Evolutionary conservation across 2,113 vertebrate genomes (phyloP).

Genomic region (Zapornia atra): DNA sequence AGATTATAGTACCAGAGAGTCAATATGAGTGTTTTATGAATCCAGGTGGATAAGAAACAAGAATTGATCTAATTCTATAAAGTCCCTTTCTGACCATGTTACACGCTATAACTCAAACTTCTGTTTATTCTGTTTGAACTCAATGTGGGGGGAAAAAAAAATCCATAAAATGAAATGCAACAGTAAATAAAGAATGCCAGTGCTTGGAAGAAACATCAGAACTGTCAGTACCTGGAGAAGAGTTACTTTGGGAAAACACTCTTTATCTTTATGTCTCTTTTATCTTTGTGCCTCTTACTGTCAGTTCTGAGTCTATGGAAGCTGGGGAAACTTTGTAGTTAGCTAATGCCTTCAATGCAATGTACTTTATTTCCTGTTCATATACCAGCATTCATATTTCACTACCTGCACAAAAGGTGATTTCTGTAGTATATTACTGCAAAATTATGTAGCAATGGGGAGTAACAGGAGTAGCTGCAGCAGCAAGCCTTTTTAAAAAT

Average conservation of each 20-base stretch:
- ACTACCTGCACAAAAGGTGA: background rate
- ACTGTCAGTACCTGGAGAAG: background rate
- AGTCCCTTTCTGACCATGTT: background rate
- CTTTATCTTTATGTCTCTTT: background rate
- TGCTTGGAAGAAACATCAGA: background rate
- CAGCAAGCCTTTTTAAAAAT: background rate
- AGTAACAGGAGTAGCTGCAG: background rate
- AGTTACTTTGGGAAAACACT: background rate
- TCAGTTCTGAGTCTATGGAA: background rate
- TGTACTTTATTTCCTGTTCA: background rate
- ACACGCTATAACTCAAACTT: conserved; percentile 4
- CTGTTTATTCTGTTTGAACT: conserved; percentile 26
- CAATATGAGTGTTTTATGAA: conserved; percentile 16
- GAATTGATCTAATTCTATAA: conserved; percentile 20
- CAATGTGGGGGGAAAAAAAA: background rate
- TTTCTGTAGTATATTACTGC: background rate
- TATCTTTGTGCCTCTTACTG: background rate
- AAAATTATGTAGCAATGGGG: background rate
- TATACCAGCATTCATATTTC: background rate
- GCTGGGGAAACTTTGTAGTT: background rate
- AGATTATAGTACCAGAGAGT: background rate
- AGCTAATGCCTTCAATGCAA: background rate
- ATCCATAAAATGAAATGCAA: conserved; percentile 42
- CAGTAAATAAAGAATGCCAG: background rate
- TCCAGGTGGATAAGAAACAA: conserved; percentile 4